Percentiles rank a stretch among this genome's conserved stretches.
phyloP scores from a whole-genome alignment of 2,113 vertebrate species.

The Cyphomyrus plagiostoma region DNA sequence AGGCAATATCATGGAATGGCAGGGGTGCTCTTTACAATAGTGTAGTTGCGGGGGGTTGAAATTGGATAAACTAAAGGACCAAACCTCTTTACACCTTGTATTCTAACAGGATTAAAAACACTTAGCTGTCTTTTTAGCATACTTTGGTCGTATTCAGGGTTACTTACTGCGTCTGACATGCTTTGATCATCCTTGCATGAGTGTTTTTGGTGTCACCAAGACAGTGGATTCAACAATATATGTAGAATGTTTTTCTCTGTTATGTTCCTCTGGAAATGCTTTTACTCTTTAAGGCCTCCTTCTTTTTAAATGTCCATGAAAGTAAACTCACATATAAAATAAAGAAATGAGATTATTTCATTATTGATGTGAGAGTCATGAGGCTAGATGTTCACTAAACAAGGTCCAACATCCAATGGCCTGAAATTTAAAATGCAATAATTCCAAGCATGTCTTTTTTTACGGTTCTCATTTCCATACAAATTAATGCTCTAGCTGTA shows the following conservation, averaged over 20 bases:
- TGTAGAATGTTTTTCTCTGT: conserved; percentile 71
- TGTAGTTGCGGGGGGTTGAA: conserved; percentile 50
- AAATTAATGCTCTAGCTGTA: conserved; percentile 98
- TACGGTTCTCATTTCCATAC: conserved; percentile 99
- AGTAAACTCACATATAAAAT: conserved; percentile 40
- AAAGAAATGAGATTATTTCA: conserved; percentile 32
- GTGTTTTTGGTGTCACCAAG: conserved; percentile 61
- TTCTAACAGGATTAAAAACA: conserved; percentile 83
- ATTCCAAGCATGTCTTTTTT: conserved; percentile 88
- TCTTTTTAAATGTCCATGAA: conserved; percentile 20
- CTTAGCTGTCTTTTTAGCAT: conserved; percentile 77
- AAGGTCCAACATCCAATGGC: conserved; percentile 1
- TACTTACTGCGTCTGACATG: conserved; percentile 69
- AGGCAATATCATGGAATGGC: conserved; percentile 66
- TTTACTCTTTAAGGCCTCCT: conserved; percentile 50
- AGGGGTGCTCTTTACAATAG: conserved; percentile 57
- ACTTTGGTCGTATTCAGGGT: conserved; percentile 70
- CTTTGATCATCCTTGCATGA: conserved; percentile 78
- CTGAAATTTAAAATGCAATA: conserved; percentile 61
- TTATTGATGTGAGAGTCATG: not conserved
- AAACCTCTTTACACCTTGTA: conserved; percentile 69
- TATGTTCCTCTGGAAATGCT: conserved; percentile 59
- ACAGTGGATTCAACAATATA: conserved; percentile 62
- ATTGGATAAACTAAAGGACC: conserved; percentile 56
- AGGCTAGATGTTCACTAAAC: not conserved